Evolutionary conservation across 2,113 vertebrate genomes (phyloP).

Genomic region (Cairina moschata): DNA sequence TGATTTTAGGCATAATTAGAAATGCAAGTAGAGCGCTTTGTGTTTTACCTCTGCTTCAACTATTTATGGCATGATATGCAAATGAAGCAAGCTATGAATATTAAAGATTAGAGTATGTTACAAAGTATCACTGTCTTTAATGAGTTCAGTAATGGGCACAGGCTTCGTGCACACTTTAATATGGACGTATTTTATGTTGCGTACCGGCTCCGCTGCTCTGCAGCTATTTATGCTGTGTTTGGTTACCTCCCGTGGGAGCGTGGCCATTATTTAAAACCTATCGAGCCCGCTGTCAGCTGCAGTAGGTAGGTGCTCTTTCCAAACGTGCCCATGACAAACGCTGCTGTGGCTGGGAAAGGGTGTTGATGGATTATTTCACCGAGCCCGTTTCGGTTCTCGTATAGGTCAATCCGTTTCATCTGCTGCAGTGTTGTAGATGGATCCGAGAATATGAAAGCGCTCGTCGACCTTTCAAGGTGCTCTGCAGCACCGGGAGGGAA

Average conservation of each 20-base stretch:
- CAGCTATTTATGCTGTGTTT: neutral
- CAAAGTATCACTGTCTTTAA: conserved; percentile 47
- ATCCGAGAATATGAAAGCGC: neutral
- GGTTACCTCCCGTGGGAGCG: conserved; percentile 23
- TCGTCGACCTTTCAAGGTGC: conserved; percentile 61
- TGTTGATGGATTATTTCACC: conserved; percentile 25
- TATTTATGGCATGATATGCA: conserved; percentile 84
- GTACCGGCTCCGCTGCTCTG: neutral
- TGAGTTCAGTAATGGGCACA: conserved; percentile 54
- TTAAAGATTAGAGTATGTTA: conserved; percentile 70
- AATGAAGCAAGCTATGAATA: conserved; percentile 76
- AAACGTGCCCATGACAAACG: neutral
- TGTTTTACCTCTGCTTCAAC: conserved; percentile 78
- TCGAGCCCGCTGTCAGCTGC: neutral
- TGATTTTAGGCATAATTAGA: conserved; percentile 80
- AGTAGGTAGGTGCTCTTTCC: neutral
- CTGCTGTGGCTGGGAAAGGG: conserved; percentile 1
- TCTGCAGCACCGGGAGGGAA: conserved; percentile 49
- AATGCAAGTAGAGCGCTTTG: conserved; percentile 79
- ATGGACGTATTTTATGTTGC: neutral
- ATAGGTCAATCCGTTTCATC: conserved; percentile 34
- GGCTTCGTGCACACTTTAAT: neutral
- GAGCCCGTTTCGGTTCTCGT: neutral
- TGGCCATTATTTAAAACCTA: neutral
- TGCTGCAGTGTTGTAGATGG: conserved; percentile 5